A percentile compares a stretch with the other conserved stretches of the same genome.
Evolutionary conservation across 2,888 invertebrate genomes (phyloP).

Genomic region (Plutella xylostella): DNA sequence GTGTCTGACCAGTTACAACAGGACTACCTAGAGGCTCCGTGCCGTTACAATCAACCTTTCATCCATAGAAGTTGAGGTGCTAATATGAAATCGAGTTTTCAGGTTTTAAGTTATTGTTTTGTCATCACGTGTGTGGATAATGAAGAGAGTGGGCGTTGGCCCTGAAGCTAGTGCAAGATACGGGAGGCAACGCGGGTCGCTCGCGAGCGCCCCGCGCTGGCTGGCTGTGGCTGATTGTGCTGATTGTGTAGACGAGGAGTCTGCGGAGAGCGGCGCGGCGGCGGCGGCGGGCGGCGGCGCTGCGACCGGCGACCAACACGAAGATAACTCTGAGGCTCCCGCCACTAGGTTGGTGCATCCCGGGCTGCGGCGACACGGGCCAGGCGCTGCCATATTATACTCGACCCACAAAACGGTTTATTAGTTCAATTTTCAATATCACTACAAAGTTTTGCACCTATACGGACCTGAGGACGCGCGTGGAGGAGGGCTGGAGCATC

Average conservation of each 20-base stretch:
- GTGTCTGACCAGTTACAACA: background rate
- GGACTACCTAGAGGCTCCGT: slow-evolving; percentile 1
- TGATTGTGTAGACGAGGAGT: slow-evolving; percentile 52
- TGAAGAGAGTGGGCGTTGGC: slow-evolving; percentile 21
- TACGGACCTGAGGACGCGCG: background rate
- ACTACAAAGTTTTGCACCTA: slow-evolving; percentile 69
- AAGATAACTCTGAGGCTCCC: slow-evolving; percentile 52
- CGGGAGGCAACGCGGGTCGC: slow-evolving; percentile 38
- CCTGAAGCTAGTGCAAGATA: slow-evolving; percentile 16
- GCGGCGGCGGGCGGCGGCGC: slow-evolving; percentile 3
- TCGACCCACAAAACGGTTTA: slow-evolving; percentile 8
- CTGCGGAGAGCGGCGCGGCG: slow-evolving; percentile 36
- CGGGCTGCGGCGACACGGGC: slow-evolving; percentile 24
- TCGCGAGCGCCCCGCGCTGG: slow-evolving; percentile 49
- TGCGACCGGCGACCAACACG: slow-evolving; percentile 31
- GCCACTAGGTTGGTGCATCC: slow-evolving; percentile 56
- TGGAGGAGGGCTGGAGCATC: background rate
- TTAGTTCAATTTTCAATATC: slow-evolving; percentile 37
- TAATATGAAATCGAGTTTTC: slow-evolving; percentile 69
- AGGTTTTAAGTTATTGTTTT: slow-evolving; percentile 38
- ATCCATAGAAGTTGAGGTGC: slow-evolving; percentile 45
- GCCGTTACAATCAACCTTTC: slow-evolving; percentile 18
- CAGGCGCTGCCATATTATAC: slow-evolving; percentile 39
- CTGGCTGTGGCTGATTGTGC: slow-evolving; percentile 47
- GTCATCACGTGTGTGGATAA: slow-evolving; percentile 34